Percentiles rank a stretch among this genome's conserved stretches.
These are phyloP conservation scores for Ifrita kowaldi DNA, from an alignment of 2,113 vertebrate species.

Conservation along the genomic window DNA sequence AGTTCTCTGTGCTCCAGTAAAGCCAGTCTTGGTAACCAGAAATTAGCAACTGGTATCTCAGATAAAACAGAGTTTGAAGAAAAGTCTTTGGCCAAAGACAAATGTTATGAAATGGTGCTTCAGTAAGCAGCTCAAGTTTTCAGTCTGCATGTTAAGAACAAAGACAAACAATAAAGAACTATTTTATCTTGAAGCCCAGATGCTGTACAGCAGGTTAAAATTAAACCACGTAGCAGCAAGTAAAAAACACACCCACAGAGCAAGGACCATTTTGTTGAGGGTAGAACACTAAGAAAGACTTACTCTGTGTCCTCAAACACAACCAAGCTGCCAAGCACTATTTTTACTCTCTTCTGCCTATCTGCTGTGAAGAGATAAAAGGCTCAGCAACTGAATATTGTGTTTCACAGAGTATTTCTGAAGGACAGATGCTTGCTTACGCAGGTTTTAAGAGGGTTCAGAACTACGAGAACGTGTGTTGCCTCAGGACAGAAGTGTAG, in stretches of 20 bases:
- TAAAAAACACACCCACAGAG: not conserved
- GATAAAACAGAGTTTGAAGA: not conserved
- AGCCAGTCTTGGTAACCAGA: not conserved
- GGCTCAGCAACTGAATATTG: not conserved
- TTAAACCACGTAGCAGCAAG: not conserved
- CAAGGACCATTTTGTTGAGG: not conserved
- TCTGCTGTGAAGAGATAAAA: slow-evolving; percentile 34
- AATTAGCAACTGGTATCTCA: not conserved
- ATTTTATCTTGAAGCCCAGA: not conserved
- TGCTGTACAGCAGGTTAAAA: not conserved
- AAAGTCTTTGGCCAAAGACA: not conserved
- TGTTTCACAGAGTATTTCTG: not conserved
- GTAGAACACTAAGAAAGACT: not conserved
- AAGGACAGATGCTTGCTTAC: slow-evolving; percentile 20
- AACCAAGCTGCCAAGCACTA: not conserved
- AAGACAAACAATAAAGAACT: not conserved
- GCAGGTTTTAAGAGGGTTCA: not conserved
- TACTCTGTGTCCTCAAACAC: not conserved
- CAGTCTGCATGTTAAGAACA: not conserved
- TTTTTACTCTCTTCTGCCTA: slow-evolving; percentile 26
- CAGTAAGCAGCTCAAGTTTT: not conserved
- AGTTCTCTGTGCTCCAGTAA: not conserved
- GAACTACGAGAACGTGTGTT: not conserved
- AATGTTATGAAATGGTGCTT: not conserved
- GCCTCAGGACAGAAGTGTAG: not conserved